These are phyloP conservation scores for Lydus trimaculatus DNA, from an alignment of 2,888 invertebrate species.

Conservation along the genomic window DNA sequence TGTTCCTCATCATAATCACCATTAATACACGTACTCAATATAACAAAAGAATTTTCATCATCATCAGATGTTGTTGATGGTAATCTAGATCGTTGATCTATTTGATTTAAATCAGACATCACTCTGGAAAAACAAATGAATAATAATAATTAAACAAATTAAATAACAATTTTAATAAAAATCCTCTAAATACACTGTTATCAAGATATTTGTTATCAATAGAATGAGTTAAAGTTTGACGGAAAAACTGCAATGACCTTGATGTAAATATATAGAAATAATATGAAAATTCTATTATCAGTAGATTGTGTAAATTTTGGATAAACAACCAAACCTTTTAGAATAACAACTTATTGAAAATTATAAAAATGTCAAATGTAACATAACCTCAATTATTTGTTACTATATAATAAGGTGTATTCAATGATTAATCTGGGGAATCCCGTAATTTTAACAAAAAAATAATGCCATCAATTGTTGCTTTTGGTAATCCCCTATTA, in stretches of 20 bases:
- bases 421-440: slow-evolving; percentile 16
- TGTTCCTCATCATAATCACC: slow-evolving; percentile 1
- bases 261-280: not conserved
- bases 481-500: slow-evolving; percentile 61
- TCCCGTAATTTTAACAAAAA: slow-evolving; percentile 32
- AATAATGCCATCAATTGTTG: slow-evolving; percentile 47
- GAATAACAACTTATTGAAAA: not conserved
- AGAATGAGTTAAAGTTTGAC: not conserved
- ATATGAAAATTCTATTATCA: not conserved
- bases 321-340: not conserved
- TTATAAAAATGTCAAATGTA: not conserved
- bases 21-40: slow-evolving; percentile 39
- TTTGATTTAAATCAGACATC: not conserved
- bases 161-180: not conserved
- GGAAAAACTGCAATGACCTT: not conserved
- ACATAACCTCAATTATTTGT: slow-evolving; percentile 16
- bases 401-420: not conserved
- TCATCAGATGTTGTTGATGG: slow-evolving; percentile 37
- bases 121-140: not conserved
- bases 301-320: not conserved
- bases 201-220: too few species aligned
- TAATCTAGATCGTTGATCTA: not conserved
- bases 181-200: not conserved
- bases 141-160: not conserved
- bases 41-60: slow-evolving; percentile 54